phyloP scores from a whole-genome alignment of 2,797 vertebrate genomes.

The Thalassophryne amazonica region DNA sequence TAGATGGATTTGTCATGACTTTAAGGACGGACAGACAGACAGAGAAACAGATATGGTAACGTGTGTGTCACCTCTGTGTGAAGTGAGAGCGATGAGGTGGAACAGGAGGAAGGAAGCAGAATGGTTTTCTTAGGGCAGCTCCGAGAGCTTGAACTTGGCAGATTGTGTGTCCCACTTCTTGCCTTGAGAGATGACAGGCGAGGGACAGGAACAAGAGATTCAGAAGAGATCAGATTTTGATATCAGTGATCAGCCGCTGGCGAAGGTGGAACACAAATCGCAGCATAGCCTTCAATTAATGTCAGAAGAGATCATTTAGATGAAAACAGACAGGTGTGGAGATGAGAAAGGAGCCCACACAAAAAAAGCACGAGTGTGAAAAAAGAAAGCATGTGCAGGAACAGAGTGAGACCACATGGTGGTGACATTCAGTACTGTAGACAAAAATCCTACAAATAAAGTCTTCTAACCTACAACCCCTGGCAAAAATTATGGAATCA shows the following conservation, averaged over 20 bases:
- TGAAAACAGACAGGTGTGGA: too few species aligned
- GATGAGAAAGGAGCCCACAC: too few species aligned
- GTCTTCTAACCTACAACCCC: too few species aligned
- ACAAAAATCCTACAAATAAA: too few species aligned
- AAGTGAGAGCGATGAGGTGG: slow-evolving; percentile 74
- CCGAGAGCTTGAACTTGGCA: slow-evolving; percentile 74
- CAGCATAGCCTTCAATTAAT: too few species aligned
- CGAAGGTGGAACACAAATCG: too few species aligned
- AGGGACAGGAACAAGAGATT: slow-evolving; percentile 40
- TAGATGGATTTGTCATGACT: background rate
- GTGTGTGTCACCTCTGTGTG: slow-evolving; percentile 77
- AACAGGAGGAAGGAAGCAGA: slow-evolving; percentile 84
- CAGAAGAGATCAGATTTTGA: slow-evolving; percentile 22
- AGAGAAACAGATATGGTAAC: slow-evolving; percentile 41
- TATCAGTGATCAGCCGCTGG: slow-evolving; percentile 8
- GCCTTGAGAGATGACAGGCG: slow-evolving; percentile 71
- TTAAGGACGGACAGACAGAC: slow-evolving; percentile 7
- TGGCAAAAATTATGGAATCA: too few species aligned
- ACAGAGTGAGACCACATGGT: too few species aligned
- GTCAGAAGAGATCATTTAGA: too few species aligned
- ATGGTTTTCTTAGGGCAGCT: slow-evolving; percentile 99
- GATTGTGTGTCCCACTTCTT: slow-evolving; percentile 72
- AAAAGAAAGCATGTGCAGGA: too few species aligned
- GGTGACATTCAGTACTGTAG: too few species aligned
- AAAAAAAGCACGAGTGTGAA: too few species aligned